These are phyloP conservation scores for Tragelaphus strepsiceros DNA, from an alignment of 2,113 vertebrate species.

Conservation along the genomic window DNA sequence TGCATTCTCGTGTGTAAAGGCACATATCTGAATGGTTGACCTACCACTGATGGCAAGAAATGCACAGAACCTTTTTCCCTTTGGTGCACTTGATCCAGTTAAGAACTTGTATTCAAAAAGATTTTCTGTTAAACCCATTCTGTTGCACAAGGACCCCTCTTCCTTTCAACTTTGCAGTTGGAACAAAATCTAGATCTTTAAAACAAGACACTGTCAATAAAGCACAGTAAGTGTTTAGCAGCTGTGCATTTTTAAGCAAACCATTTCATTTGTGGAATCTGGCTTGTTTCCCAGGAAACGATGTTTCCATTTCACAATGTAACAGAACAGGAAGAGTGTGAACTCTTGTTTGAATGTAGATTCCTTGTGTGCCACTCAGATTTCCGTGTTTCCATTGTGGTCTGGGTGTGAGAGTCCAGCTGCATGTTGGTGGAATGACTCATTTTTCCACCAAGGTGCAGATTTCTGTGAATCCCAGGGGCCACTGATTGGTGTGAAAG, in stretches of 20 bases:
- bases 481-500: not conserved
- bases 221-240: not conserved
- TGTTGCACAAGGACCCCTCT: not conserved
- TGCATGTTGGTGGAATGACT: slow-evolving; percentile 31
- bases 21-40: not conserved
- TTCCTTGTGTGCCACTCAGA: not conserved
- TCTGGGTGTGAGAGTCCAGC: not conserved
- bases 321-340: slow-evolving; percentile 35
- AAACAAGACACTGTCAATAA: not conserved
- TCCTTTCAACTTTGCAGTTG: not conserved
- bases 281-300: slow-evolving; percentile 37
- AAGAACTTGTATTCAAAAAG: not conserved
- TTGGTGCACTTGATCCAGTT: not conserved
- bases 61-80: not conserved
- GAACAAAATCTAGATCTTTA: not conserved
- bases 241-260: not conserved
- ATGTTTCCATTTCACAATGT: not conserved
- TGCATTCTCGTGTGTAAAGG: not conserved
- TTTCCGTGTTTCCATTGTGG: slow-evolving; percentile 29
- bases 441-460: not conserved
- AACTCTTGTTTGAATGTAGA: not conserved
- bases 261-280: not conserved
- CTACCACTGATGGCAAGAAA: not conserved
- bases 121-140: not conserved
- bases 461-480: slow-evolving; percentile 31